Percentiles rank a stretch among this genome's conserved stretches.
phyloP scores from a whole-genome alignment of 1,140 invertebrate genomes.

The Ceratosolen fusciceps region DNA sequence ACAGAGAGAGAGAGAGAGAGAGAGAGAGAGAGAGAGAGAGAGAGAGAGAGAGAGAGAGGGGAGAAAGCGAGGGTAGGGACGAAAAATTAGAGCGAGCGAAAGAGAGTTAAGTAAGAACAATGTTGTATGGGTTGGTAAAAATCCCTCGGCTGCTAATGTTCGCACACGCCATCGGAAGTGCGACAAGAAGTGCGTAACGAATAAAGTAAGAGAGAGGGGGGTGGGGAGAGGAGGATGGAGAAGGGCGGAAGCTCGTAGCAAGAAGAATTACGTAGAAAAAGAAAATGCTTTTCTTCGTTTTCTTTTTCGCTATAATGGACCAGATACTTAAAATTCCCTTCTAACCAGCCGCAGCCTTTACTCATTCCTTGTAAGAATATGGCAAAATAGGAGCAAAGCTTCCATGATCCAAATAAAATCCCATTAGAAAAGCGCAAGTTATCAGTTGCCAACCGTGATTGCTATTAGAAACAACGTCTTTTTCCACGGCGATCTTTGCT shows the following conservation, averaged over 20 bases:
- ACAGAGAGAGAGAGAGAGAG: neutral
- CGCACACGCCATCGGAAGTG: conserved; percentile 32
- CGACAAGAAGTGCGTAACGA: conserved; percentile 39
- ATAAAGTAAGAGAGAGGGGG: neutral
- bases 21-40: neutral
- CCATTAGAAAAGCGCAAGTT: conserved; percentile 19
- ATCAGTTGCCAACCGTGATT: neutral
- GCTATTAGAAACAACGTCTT: conserved; percentile 19
- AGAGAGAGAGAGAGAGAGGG: neutral
- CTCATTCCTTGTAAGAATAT: neutral
- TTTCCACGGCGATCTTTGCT: neutral
- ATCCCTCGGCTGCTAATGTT: conserved; percentile 28
- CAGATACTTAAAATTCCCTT: conserved; percentile 6
- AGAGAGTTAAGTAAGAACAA: conserved; percentile 30
- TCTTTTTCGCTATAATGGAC: conserved; percentile 9
- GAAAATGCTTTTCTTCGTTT: neutral
- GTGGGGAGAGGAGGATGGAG: neutral
- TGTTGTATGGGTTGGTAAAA: conserved; percentile 23
- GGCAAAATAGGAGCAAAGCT: neutral
- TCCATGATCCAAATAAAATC: neutral
- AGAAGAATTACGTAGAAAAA: neutral
- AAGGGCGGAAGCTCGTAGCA: neutral
- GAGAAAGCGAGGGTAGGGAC: too few species aligned
- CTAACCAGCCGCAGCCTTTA: neutral
- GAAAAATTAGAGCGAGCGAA: neutral